These are phyloP conservation scores for Rotaria macrura DNA, from an alignment of 2,888 invertebrate genomes.

Conservation along the genomic window DNA sequence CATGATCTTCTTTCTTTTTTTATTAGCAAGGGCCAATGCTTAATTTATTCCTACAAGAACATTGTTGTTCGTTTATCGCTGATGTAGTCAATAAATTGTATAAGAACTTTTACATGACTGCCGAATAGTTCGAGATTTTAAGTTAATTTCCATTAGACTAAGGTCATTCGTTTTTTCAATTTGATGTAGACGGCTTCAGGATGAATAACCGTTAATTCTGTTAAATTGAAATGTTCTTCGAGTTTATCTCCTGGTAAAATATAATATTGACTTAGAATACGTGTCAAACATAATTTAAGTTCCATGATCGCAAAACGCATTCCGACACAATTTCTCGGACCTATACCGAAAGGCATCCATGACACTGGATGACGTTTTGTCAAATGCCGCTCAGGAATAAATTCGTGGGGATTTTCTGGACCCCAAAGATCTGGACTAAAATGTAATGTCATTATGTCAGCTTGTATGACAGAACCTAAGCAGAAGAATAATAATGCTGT, in stretches of 20 bases:
- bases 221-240: not conserved
- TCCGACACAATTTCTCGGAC: not conserved
- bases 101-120: no score
- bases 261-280: not conserved
- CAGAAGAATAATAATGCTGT: not conserved
- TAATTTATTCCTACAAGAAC: no score
- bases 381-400: not conserved
- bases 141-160: not conserved
- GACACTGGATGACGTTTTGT: not conserved
- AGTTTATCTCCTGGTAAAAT: not conserved
- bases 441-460: not conserved
- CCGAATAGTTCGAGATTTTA: no score
- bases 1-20: no score
- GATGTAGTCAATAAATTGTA: no score
- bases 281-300: not conserved
- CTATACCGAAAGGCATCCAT: not conserved
- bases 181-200: not conserved
- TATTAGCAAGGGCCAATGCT: no score
- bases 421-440: not conserved
- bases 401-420: not conserved
- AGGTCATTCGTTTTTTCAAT: not conserved
- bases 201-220: not conserved
- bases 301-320: not conserved
- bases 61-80: no score
- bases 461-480: not conserved